Conservation (phyloP, 2,888 invertebrate species). For the Pristionchus japonicus region DNA sequence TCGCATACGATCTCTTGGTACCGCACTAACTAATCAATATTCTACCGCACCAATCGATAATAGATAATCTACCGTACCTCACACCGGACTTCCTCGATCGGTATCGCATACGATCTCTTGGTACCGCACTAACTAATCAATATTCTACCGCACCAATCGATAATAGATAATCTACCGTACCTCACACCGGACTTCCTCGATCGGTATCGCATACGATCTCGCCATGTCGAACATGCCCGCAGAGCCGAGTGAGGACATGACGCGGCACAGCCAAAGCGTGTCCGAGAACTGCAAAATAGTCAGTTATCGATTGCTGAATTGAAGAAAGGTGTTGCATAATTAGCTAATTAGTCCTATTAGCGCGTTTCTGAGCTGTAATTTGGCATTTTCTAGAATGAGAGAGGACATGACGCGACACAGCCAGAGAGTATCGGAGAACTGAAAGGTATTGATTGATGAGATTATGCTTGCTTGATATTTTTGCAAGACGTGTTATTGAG, state of each 20-base stretch:
- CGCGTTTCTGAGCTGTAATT: no score
- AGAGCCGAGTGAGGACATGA: constrained; percentile 46
- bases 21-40: no score
- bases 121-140: neutral
- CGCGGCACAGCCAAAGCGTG: constrained; percentile 68
- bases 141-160: no score
- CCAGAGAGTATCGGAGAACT: neutral
- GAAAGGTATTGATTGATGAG: neutral
- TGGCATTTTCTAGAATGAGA: no score
- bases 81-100: constrained; percentile 57
- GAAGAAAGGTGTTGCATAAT: no score
- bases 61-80: neutral
- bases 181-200: constrained; percentile 57
- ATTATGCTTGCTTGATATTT: neutral
- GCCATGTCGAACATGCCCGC: constrained; percentile 60
- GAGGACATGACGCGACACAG: neutral
- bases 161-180: neutral
- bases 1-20: constrained; percentile 54
- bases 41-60: no score
- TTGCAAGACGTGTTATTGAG: neutral
- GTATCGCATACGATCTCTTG: constrained; percentile 62
- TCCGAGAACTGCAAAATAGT: constrained; percentile 72
- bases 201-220: constrained; percentile 63
- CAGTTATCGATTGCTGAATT: no score
- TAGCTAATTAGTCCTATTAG: no score